phyloP scores from a whole-genome alignment of 2,797 vertebrate species.

The Synaphobranchus kaupii region DNA sequence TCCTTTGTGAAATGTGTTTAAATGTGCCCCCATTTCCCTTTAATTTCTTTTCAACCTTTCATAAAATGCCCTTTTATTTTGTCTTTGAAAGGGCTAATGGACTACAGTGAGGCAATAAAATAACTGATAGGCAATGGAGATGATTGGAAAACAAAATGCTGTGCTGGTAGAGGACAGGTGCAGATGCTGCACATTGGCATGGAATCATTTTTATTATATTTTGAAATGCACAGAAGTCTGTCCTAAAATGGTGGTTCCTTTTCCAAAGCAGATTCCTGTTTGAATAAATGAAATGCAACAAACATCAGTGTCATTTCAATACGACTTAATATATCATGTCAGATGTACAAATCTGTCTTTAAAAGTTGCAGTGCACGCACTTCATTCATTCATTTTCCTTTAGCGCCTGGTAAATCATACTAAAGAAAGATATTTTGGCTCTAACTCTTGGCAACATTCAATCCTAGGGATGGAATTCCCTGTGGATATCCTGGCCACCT shows the following conservation, averaged over 20 bases:
- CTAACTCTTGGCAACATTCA: constrained; percentile 12
- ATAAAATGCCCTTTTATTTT: background rate
- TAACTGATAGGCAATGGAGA: background rate
- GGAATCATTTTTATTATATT: no score
- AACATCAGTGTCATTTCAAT: background rate
- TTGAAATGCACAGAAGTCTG: background rate
- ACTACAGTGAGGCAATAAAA: background rate
- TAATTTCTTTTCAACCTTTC: background rate
- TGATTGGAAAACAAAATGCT: background rate
- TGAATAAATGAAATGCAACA: background rate
- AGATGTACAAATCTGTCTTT: background rate
- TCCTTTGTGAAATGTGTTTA: background rate
- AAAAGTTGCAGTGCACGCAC: background rate
- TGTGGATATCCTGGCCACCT: constrained; percentile 74
- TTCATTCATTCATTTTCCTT: background rate
- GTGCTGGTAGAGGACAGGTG: background rate
- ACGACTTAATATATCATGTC: background rate
- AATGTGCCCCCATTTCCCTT: background rate
- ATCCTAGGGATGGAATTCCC: constrained; percentile 78
- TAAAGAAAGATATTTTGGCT: background rate
- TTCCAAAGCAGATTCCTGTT: background rate
- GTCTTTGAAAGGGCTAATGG: background rate
- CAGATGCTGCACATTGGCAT: background rate
- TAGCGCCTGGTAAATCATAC: background rate
- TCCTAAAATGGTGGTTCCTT: background rate